Percentiles rank a stretch among this genome's conserved stretches.
phyloP scores from a whole-genome alignment of 1,140 invertebrate species.

The Bathynomus jamesi region DNA sequence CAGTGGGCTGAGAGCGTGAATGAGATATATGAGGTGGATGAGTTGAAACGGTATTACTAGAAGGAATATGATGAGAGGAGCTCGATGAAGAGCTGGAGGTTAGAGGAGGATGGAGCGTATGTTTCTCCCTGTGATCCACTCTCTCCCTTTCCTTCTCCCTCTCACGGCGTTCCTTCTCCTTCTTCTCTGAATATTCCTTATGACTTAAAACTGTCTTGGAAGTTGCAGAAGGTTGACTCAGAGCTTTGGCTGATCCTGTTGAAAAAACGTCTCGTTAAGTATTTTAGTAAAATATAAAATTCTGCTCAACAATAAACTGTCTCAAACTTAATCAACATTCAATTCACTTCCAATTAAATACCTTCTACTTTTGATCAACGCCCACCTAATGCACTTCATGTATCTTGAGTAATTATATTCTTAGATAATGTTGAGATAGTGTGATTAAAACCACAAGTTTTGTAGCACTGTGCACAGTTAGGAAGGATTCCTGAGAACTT shows the following conservation, averaged over 20 bases:
- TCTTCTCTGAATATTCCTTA: conserved; percentile 51
- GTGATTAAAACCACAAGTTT: too few species aligned
- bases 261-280: background rate
- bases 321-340: too few species aligned
- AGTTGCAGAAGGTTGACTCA: background rate
- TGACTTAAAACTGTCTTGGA: conserved; percentile 35
- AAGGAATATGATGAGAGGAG: conserved; percentile 25
- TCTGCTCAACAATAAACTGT: too few species aligned
- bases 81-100: conserved; percentile 22
- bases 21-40: conserved; percentile 26
- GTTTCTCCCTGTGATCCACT: conserved; percentile 36
- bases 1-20: conserved; percentile 24
- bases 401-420: too few species aligned
- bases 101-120: conserved; percentile 4
- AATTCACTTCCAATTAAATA: too few species aligned
- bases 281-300: too few species aligned
- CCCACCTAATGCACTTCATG: too few species aligned
- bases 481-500: too few species aligned
- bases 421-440: too few species aligned
- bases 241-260: background rate
- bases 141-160: conserved; percentile 44
- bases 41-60: background rate
- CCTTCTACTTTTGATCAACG: too few species aligned
- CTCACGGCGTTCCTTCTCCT: conserved; percentile 41
- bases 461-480: too few species aligned